phyloP scores from a whole-genome alignment of 2,797 vertebrate genomes.

The Threskiornis aethiopicus region DNA sequence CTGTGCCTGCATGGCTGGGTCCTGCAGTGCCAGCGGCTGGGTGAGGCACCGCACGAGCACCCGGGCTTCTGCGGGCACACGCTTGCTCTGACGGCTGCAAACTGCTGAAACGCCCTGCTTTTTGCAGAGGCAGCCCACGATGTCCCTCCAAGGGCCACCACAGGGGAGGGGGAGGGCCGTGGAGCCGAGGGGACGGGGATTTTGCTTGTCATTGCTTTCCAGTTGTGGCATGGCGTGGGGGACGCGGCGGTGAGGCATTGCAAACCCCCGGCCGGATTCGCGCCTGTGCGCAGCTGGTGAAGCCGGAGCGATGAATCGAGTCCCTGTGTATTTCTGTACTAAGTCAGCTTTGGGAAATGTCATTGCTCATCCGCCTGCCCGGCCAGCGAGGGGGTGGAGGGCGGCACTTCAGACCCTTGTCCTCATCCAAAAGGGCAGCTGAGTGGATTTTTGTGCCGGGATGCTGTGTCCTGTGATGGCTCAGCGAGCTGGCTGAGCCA shows the following conservation, averaged over 20 bases:
- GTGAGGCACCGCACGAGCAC: background rate
- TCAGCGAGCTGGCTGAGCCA: background rate
- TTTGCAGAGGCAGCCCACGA: background rate
- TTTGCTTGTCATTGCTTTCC: background rate
- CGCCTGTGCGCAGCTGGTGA: background rate
- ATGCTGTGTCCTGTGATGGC: background rate
- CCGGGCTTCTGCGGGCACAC: background rate
- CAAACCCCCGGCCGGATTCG: background rate
- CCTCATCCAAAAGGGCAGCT: background rate
- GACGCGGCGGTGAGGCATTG: background rate
- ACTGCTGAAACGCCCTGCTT: background rate
- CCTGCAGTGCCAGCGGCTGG: background rate
- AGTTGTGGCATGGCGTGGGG: background rate
- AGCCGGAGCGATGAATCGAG: background rate
- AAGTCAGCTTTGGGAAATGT: background rate
- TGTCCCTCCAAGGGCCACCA: background rate
- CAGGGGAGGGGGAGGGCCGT: background rate
- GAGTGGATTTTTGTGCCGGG: background rate
- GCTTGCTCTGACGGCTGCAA: rapidly evolving
- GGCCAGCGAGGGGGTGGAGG: background rate
- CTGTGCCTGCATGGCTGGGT: background rate
- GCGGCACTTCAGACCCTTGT: background rate
- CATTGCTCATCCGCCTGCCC: background rate
- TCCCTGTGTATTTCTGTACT: background rate
- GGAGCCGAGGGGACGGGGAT: rapidly evolving